phyloP scores from a whole-genome alignment of 2,797 vertebrate species.

The Mormyrops attenuatus region DNA sequence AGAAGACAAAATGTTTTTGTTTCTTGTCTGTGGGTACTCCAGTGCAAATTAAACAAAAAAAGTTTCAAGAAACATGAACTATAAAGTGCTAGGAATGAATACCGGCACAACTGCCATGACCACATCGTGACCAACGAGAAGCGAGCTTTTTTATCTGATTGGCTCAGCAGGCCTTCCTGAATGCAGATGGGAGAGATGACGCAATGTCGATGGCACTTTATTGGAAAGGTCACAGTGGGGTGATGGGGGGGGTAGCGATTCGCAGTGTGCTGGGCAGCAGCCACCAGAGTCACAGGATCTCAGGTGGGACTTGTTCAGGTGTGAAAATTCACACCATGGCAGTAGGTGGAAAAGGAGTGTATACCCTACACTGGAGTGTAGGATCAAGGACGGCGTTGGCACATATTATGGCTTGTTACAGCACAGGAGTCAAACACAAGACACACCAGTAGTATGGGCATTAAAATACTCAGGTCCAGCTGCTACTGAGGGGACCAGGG shows the following conservation, averaged over 20 bases:
- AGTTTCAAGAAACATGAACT: constrained; percentile 67
- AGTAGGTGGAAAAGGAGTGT: not conserved
- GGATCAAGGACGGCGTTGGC: not conserved
- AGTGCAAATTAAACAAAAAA: constrained; percentile 71
- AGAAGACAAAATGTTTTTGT: constrained; percentile 62
- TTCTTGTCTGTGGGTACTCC: constrained; percentile 66
- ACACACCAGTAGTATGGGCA: not conserved
- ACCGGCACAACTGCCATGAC: constrained; percentile 37
- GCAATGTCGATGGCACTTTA: constrained; percentile 12
- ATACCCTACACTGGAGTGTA: not conserved
- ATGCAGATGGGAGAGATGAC: constrained; percentile 10
- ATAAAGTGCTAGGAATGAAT: constrained; percentile 84
- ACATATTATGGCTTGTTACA: constrained; percentile 7
- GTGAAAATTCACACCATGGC: not conserved
- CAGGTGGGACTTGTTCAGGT: not conserved
- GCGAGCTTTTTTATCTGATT: constrained; percentile 19
- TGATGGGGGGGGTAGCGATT: not conserved
- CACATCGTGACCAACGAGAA: constrained; percentile 29
- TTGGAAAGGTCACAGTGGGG: not conserved
- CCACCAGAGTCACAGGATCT: not conserved
- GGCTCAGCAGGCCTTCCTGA: not conserved
- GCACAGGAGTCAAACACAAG: not conserved
- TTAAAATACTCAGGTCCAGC: not conserved
- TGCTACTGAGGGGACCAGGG: not conserved
- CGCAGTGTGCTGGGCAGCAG: not conserved